phyloP scores from a whole-genome alignment of 1,140 invertebrate genomes.

The Andrena cerasifolii region DNA sequence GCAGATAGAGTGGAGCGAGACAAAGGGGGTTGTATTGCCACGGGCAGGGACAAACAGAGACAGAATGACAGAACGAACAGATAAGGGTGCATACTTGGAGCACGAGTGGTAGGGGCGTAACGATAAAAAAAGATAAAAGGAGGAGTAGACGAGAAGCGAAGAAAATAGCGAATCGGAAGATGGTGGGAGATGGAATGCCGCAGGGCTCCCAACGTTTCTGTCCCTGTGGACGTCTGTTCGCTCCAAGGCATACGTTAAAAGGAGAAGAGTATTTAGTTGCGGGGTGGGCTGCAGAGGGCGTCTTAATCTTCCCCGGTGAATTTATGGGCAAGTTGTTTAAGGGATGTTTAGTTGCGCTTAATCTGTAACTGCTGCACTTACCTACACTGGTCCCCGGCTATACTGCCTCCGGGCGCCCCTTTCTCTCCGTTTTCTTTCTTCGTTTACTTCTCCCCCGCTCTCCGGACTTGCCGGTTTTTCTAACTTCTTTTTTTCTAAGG shows the following conservation, averaged over 20 bases:
- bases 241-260: constrained; percentile 39
- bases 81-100: constrained; percentile 20
- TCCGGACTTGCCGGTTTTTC: too few species aligned
- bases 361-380: constrained; percentile 70
- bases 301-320: constrained; percentile 72
- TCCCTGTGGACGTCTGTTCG: constrained; percentile 26
- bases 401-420: background rate
- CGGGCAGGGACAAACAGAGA: constrained; percentile 12
- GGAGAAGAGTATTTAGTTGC: constrained; percentile 17
- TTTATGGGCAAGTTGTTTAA: constrained; percentile 73
- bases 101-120: constrained; percentile 8
- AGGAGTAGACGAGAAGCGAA: background rate
- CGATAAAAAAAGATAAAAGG: background rate
- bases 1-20: background rate
- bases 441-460: background rate
- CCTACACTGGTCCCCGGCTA: constrained; percentile 20
- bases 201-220: constrained; percentile 33
- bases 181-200: constrained; percentile 36
- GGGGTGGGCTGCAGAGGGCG: constrained; percentile 34
- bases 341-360: constrained; percentile 73
- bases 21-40: constrained; percentile 23
- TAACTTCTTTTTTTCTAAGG: background rate
- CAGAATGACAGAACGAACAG: constrained; percentile 21
- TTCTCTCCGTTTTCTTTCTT: background rate
- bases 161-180: constrained; percentile 1